Evolutionary conservation across 2,797 vertebrate genomes (phyloP).

Genomic region (Fundulus diaphanus): DNA sequence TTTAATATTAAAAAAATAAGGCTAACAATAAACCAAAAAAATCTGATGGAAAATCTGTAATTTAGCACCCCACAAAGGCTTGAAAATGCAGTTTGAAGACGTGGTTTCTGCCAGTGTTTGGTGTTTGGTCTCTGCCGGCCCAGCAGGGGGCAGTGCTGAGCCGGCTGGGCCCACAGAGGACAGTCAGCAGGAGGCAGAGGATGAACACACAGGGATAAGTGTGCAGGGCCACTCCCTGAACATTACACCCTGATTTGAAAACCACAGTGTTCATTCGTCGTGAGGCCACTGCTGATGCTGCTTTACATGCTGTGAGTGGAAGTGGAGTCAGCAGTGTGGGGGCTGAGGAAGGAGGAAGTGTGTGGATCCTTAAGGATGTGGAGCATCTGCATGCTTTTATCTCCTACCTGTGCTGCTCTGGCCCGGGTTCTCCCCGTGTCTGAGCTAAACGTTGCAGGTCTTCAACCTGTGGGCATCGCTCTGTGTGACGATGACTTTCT

Average conservation of each 20-base stretch:
- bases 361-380: constrained; percentile 14
- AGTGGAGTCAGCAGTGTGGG: constrained; percentile 7
- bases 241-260: constrained; percentile 34
- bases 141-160: constrained; percentile 73
- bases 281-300: not conserved
- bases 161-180: constrained; percentile 25
- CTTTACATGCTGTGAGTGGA: constrained; percentile 8
- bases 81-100: not conserved
- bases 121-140: not conserved
- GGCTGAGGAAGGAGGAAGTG: not conserved
- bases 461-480: constrained; percentile 11
- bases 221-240: constrained; percentile 56
- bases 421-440: not conserved
- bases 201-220: constrained; percentile 6
- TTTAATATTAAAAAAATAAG: not conserved
- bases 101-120: not conserved
- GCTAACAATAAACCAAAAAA: not conserved
- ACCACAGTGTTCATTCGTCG: constrained; percentile 29
- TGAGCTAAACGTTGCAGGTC: not conserved
- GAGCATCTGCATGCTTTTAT: not conserved
- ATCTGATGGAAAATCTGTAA: not conserved
- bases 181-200: constrained; percentile 6
- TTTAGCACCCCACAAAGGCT: not conserved
- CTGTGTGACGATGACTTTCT: not conserved
- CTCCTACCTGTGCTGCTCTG: constrained; percentile 3